These are phyloP conservation scores for Lithophane leautieri DNA, from an alignment of 2,888 invertebrate species.

Conservation along the genomic window DNA sequence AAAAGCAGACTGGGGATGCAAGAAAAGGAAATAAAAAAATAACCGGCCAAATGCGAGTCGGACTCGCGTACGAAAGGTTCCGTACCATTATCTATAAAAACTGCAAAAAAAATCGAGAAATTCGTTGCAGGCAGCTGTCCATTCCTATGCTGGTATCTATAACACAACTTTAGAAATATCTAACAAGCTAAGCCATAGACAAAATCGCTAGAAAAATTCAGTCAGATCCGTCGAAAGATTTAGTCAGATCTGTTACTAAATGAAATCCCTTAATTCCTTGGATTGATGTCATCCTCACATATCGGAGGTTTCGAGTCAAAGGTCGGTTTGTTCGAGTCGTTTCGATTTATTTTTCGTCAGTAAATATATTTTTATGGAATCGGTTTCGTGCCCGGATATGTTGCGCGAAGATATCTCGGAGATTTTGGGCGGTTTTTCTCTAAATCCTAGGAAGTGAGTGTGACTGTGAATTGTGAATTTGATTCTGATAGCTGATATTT, in stretches of 20 bases:
- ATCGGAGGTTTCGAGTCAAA: constrained; percentile 33
- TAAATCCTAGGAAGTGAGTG: constrained; percentile 17
- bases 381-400: constrained; percentile 32
- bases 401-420: constrained; percentile 16
- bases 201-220: background rate
- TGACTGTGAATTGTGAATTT: constrained; percentile 21
- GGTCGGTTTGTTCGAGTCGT: constrained; percentile 34
- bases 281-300: constrained; percentile 43
- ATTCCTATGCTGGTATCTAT: background rate
- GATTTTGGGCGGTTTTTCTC: constrained; percentile 1
- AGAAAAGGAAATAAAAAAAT: background rate
- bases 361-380: constrained; percentile 58
- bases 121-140: background rate
- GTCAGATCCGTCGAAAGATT: constrained; percentile 10
- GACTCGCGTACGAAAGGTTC: too few relatives aligned
- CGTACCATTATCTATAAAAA: too few relatives aligned
- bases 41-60: too few relatives aligned
- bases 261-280: constrained; percentile 44
- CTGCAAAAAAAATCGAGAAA: background rate
- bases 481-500: background rate
- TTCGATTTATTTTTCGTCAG: constrained; percentile 47
- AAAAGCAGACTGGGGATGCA: background rate
- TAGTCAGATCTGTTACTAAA: constrained; percentile 1
- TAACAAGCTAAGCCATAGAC: background rate
- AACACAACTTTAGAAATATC: background rate